Evolutionary conservation across 2,113 vertebrate genomes (phyloP).

Genomic region (Nothocercus julius): DNA sequence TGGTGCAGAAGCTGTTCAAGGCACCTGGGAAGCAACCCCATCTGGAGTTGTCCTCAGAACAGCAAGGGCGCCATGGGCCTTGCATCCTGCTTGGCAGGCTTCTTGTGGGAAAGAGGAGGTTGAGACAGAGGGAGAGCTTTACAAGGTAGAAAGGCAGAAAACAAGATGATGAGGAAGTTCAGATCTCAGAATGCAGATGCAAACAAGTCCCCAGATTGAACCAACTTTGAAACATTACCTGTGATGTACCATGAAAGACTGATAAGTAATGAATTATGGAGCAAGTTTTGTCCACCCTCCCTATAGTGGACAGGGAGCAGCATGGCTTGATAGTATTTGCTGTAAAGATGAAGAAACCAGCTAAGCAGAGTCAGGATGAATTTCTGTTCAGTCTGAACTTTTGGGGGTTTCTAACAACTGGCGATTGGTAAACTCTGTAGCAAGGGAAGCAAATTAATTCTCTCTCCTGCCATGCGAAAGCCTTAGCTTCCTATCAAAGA

Average conservation of each 20-base stretch:
- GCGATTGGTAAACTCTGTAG: neutral
- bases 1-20: neutral
- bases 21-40: neutral
- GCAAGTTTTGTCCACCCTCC: neutral
- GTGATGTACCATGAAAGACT: neutral
- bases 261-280: neutral
- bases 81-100: neutral
- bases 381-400: neutral
- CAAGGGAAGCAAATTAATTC: neutral
- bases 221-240: neutral
- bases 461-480: neutral
- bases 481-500: neutral
- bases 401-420: neutral
- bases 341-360: neutral
- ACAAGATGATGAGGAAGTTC: neutral
- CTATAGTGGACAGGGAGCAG: neutral
- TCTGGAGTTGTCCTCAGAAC: neutral
- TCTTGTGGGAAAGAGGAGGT: neutral
- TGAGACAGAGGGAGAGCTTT: neutral
- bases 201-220: neutral
- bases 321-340: neutral
- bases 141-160: neutral
- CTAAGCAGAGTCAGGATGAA: neutral
- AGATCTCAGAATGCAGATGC: neutral
- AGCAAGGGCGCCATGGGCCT: neutral